Base-by-base conservation (phyloP, 2,113 vertebrate genomes). In the Tenrec ecaudatus region DNA sequence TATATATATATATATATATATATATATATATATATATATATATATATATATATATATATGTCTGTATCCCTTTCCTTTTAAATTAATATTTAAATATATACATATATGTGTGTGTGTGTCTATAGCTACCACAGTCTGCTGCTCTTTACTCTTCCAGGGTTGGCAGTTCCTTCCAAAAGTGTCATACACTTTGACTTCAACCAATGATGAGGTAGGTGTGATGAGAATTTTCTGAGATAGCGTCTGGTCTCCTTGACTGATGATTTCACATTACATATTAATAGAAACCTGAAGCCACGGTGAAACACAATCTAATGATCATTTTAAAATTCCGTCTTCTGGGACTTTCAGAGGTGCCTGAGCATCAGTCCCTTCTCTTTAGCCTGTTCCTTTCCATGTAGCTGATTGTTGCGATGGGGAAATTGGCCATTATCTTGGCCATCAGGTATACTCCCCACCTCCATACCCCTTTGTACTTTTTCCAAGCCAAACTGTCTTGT, bases 251-350 rank as follows among this genome's bases (percentile, higher is more conserved):
- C 17, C 20, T 27, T 57, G 87, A 64, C n/a, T 15, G 25, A 25
- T 33, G 76, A 38, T 27, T 36, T 77, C 64, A 29, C 57, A 36
- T 2, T 60, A 83, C 15, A 5, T 60, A 9, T 68, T 40, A 33
- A 36, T 27, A 82, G 88, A 77, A 66, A 31, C 14, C n/a, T 12
- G 57, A 38, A 73, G n/a, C 68, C 20, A 82, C 78, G 87, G 79
- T 1, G 2, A 78, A 12, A 92, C n/a, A 29, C 25, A 78, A 87
- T 16, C 0, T 7, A 22, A 82, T 77, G 3, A 4, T 31, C 11
- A 7, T 57, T 47, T 87, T 71, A 25, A 84, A 94, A 64, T 96
- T 95, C 91, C 38, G 95, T 82, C 71, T 95, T 53, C n/a, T 93
- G 47, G 88, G 91, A n/a, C 58, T 91, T 62, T 95, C 93, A 33